Evolutionary conservation across 2,113 vertebrate species (phyloP), one percentile per base, ranked within the genome.

Genomic region (Steatornis caripensis): DNA sequence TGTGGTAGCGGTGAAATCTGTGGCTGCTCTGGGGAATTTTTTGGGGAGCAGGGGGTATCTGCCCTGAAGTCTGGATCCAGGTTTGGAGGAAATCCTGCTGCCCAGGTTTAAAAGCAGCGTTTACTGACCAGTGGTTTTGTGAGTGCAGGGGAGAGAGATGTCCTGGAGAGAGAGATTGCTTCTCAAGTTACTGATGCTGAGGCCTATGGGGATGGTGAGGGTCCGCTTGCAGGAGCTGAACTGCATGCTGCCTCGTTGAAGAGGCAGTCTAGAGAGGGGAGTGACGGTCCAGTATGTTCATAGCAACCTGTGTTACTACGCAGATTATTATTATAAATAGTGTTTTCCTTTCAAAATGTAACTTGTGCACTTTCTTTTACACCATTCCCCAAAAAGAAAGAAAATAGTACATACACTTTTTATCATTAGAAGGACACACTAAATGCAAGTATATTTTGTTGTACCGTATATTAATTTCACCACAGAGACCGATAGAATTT

Each of bases 271-370:
- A 19, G 62, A 46, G 66, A 70, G 24, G n/a, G 41, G 62, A 27
- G 17, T 8, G 41, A 22, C 64, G 66, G 54, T 65, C 64, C 11
- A 1, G 24, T 58, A 36, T 60, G 21, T 60, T 87, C 72, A n/a
- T 71, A 87, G 86, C 89, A 89, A 91, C 81, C 37, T 36, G 13
- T 22, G 61, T 91, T 84, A 58, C 91, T 75, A 92, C 60, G 81
- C 34, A 57, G 34, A 27, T 71, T 71, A 30, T 71, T 71, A 30
- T 64, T 88, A 60, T 60, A 94, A 85, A 83, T 36, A 78, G 32
- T 24, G 26, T 54, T 85, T 87, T 93, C 46, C 23, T 87, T 89
- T 43, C 34, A 57, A 94, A 92, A 61, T 9, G 7, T 17, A 37
- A 36, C 55, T 84, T 66, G 5, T 51, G 58, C 30, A 24, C 17